A percentile compares a stretch with the other conserved stretches of the same genome.
Conservation (phyloP, 2,888 invertebrate species). For the Protophormia terraenovae region DNA sequence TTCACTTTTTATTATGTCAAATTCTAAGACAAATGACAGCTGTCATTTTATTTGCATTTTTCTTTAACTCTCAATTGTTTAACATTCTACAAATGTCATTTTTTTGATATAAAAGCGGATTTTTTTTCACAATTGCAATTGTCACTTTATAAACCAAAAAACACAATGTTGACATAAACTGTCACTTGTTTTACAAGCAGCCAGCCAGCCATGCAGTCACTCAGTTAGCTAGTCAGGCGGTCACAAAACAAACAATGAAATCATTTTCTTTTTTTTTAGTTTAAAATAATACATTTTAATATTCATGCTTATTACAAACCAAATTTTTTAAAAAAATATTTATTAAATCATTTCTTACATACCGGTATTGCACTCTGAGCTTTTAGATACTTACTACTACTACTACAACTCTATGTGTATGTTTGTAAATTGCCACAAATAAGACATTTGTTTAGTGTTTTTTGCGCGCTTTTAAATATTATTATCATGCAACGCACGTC, state of each 20-base stretch:
- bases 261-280: constrained; percentile 23
- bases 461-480: constrained; percentile 31
- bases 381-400: neutral
- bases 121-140: constrained; percentile 34
- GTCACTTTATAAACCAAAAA: constrained; percentile 58
- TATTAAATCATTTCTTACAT: constrained; percentile 18
- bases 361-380: neutral
- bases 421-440: constrained; percentile 39
- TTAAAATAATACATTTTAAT: constrained; percentile 10
- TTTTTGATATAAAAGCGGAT: constrained; percentile 56
- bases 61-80: constrained; percentile 22
- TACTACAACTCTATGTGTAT: neutral
- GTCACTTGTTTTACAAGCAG: constrained; percentile 57
- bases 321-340: constrained; percentile 10
- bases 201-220: constrained; percentile 10
- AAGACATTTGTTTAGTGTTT: constrained; percentile 47
- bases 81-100: constrained; percentile 52
- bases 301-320: constrained; percentile 4
- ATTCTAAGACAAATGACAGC: constrained; percentile 51
- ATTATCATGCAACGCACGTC: constrained; percentile 71
- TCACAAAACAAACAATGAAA: constrained; percentile 39
- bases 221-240: neutral
- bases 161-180: constrained; percentile 62
- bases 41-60: constrained; percentile 36
- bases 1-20: constrained; percentile 53